Base-by-base conservation (phyloP, 1,140 invertebrate genomes). In the Lutraria rhynchaena region DNA sequence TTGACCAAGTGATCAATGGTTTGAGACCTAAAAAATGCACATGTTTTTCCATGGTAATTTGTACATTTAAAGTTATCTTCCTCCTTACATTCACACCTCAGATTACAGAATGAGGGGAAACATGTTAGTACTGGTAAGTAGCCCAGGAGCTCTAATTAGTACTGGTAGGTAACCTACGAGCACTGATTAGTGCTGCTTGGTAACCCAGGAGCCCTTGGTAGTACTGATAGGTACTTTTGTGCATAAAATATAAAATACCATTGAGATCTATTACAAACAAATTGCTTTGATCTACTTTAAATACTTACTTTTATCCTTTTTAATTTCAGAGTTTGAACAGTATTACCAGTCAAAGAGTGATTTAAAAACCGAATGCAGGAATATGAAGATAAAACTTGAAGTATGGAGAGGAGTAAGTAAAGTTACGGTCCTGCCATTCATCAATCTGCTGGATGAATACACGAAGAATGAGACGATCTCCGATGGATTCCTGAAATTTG, bases 291-390 rank as follows among this genome's bases (percentile, higher is more conserved):
- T 3, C n/a, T 46, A 24, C 24, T 27, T 1, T 22, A 35, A 24
- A 31, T n/a, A n/a, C n/a, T n/a, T n/a, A n/a, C n/a, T n/a, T n/a
- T n/a, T n/a, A n/a, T n/a, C n/a, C n/a, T n/a, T n/a, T n/a, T n/a
- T n/a, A n/a, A n/a, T 61, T 58, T 60, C 58, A 75, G 73, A 75
- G 17, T 29, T 33, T 4, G 46, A 75, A 22, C 57, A 75, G 11
- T 75, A 46, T 17, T 75, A 75, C 29, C 44, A 60, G 11, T 33
- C 55, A 1, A 55, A 63, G 24, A 24, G 15, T 11, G 57, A 44
- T 0, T 46, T 57, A 19, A 15, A 51, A 31, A 13, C 1, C n/a
- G 73, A 75, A 29, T 75, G 73, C 37, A n/a, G 35, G 31, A 46
- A 29, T 4, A 75, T 75, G 73, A 41, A 44, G 44, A 29, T 29